Evolutionary conservation across 2,797 vertebrate genomes (phyloP).

Genomic region (Schizothorax lantsangensis): DNA sequence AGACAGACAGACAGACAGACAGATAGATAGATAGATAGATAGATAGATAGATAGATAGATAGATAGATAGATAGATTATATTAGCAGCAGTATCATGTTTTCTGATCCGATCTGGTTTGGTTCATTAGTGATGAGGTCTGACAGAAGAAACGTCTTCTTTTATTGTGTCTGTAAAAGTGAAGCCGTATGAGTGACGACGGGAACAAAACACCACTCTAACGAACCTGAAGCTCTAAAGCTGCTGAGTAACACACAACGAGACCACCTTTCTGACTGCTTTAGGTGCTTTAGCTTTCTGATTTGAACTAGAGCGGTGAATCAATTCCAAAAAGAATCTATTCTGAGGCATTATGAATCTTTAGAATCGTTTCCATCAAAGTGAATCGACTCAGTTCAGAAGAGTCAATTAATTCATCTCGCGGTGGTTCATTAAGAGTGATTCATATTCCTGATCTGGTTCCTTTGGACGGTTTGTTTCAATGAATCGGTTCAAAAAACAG

Average conservation of each 20-base stretch:
- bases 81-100: no score
- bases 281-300: no score
- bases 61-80: no score
- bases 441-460: no score
- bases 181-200: slow-evolving; percentile 44
- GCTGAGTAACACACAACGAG: background rate
- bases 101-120: slow-evolving; percentile 62
- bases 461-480: no score
- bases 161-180: slow-evolving; percentile 74
- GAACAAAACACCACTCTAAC: slow-evolving; percentile 2
- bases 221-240: background rate
- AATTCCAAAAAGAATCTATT: background rate
- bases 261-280: background rate
- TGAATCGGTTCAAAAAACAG: no score
- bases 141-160: slow-evolving; percentile 61
- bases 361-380: background rate
- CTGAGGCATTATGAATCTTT: background rate
- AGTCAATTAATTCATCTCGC: no score
- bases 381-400: no score
- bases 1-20: background rate
- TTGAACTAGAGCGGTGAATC: no score
- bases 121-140: slow-evolving; percentile 65
- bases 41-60: no score
- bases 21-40: background rate
- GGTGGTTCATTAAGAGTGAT: no score